phyloP scores from a whole-genome alignment of 1,140 invertebrate species.

The Tetramorium parvispinum region DNA sequence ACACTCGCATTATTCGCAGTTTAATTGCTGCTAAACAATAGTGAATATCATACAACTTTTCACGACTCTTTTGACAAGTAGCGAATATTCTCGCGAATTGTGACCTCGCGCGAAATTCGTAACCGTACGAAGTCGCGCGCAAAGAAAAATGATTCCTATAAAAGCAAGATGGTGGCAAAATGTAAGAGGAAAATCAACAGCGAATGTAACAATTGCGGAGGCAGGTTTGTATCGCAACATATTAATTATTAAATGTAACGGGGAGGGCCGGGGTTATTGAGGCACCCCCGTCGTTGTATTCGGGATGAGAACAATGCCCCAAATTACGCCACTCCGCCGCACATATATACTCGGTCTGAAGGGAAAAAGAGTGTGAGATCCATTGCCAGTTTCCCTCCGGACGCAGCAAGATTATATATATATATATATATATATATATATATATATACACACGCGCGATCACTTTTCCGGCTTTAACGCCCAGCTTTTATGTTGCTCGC shows the following conservation, averaged over 20 bases:
- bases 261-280: not conserved
- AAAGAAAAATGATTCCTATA: constrained; percentile 28
- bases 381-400: constrained; percentile 55
- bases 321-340: constrained; percentile 65
- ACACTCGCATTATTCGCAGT: not conserved
- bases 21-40: not conserved
- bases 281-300: constrained; percentile 14
- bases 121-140: not conserved
- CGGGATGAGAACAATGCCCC: constrained; percentile 68
- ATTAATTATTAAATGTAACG: constrained; percentile 70
- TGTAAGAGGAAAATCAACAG: constrained; percentile 20
- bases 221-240: constrained; percentile 35
- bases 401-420: constrained; percentile 45
- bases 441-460: constrained; percentile 32
- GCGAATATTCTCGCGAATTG: not conserved
- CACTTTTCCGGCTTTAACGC: constrained; percentile 61
- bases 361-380: constrained; percentile 47
- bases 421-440: no score
- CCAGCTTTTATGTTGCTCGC: constrained; percentile 57
- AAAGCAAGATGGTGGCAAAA: not conserved
- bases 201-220: not conserved
- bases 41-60: not conserved
- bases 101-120: not conserved
- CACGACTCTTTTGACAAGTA: not conserved
- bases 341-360: constrained; percentile 12